Evolutionary conservation across 2,888 invertebrate species (phyloP), one percentile per base, ranked within the genome.

Genomic region (Xanthia togata): DNA sequence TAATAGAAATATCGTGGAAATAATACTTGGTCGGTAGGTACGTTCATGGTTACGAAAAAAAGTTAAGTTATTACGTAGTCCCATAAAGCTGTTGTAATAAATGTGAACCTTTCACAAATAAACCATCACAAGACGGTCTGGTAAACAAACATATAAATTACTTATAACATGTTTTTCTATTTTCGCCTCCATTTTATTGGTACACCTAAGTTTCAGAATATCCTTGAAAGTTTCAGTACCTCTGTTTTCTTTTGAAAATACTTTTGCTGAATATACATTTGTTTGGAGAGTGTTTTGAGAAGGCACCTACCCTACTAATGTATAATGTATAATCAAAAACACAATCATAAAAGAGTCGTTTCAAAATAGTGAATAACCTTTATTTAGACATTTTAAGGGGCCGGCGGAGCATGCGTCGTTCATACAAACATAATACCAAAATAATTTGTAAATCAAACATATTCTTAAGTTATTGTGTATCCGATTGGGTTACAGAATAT

Each of bases 71-170:
- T 64, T 20, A 53, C 47, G 8, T 17, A 38, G 60, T 4, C 9
- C 20, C 35, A 26, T 64, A 47, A 26, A 69, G n/a, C 41, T 55
- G n/a, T 11, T 11, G 38, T 82, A 82, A 65, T 67, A 78, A 55
- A 83, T 62, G 53, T 50, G 69, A 55, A 53, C 55, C 59, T 57
- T 68, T 44, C 75, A 60, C 44, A 76, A 65, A 76, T 63, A 70
- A 67, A 77, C 63, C 71, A 68, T 47, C 35, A 31, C 31, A 50
- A 70, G 67, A 50, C 67, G 26, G 70, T 71, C 53, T 70, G 47
- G 73, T 76, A 85, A 85, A 85, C 85, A 85, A 87, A 84, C 85
- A 76, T 72, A 85, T 87, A 85, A 85, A 85, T 87, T 81, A 72
- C 78, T 60, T 68, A 70, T 55, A 70, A 57, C 23, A 57, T 76